Base-by-base conservation (phyloP, 2,113 vertebrate species). In the Myiozetetes cayanensis region DNA sequence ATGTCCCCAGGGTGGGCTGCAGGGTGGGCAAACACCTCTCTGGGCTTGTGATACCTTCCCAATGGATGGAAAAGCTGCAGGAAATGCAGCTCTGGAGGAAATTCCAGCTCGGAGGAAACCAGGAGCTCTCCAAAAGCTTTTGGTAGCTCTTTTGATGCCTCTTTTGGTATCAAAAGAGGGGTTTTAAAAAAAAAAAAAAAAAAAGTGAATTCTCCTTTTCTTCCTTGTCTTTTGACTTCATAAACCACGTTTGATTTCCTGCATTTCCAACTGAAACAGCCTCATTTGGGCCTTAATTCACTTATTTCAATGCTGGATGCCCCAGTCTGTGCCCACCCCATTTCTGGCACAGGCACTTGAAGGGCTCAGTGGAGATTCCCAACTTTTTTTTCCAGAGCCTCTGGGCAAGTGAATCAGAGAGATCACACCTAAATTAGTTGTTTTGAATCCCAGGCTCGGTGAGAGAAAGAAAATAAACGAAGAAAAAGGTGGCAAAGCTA, bases 21-120 rank as follows among this genome's bases (percentile, higher is more conserved):
- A 72, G 33, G 78, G 10, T 24, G 62, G 53, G 31, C 12, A 47
- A 56, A 47, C 0, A 4, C 5, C 8, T 37, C 50, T 31, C 22
- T 1, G 2, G 18, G 24, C 39, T 41, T 0, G 0, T 27, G 47
- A 30, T 10, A 7, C 1, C 6, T 70, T 12, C 19, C n/a, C 31
- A 27, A 5, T 41, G 46, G 41, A 28, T 83, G 59, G 50, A 41
- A 88, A 86, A 22, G 7, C 17, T 31, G 30, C 2, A 12, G 66
- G n/a, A 33, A 67, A 53, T 46, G 22, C 30, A 55, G 30, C 20
- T 66, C 3, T 11, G 19, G 28, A 24, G 28, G 5, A 62, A 80
- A 84, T 37, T 33, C 10, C 43, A 79, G 15, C 10, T 76, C 10
- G 53, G 27, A 4, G 25, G 24, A 59, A 86, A 61, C 1, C 20